Base-by-base conservation (phyloP, 2,888 invertebrate species). In the Mesoligia furuncula region DNA sequence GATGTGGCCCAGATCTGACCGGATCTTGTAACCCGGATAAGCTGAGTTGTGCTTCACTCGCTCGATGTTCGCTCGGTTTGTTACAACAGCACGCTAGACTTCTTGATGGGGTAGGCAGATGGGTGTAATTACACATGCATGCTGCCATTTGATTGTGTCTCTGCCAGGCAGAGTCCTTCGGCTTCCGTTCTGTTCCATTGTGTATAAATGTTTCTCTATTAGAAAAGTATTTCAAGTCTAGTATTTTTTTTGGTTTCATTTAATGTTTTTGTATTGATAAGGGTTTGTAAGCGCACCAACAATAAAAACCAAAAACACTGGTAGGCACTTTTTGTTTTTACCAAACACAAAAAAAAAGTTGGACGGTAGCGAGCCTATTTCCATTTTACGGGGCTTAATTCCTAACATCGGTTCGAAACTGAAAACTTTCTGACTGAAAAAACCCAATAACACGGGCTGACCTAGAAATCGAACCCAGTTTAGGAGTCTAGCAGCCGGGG, bases 1-100 rank as follows among this genome's bases (percentile, higher is more conserved):
- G 93, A 91, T 90, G 88, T 86, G 90, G 87, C 89, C 87, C 86
- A 89, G 88, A 90, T 91, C 87, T 87, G 90, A 88, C 91, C 92
- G 91, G 92, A 91, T 90, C 93, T 91, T 92, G 92, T 90, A 90
- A 83, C 89, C 90, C 88, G 91, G 93, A 92, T 92, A 91, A 93
- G 91, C 93, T 88, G 89, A 89, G 90, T 89, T 88, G 87, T 89
- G 90, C 90, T 88, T 89, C 88, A 88, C 90, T 90, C 88, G 87
- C 87, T 87, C 79, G 85, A 85, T 89, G 89, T 87, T 86, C 83
- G 80, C 85, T 88, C 89, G 88, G 82, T 84, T 83, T 87, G 79
- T 65, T 79, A 73, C 73, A 45, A 66, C 61, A 82, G 65, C 61
- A 75, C 54, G 67, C 57, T 65, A 39, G 65, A 75, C 66, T 67